Percentiles rank a stretch among this genome's conserved stretches.
phyloP scores from a whole-genome alignment of 2,797 vertebrate genomes.

The Urophycis tenuis region DNA sequence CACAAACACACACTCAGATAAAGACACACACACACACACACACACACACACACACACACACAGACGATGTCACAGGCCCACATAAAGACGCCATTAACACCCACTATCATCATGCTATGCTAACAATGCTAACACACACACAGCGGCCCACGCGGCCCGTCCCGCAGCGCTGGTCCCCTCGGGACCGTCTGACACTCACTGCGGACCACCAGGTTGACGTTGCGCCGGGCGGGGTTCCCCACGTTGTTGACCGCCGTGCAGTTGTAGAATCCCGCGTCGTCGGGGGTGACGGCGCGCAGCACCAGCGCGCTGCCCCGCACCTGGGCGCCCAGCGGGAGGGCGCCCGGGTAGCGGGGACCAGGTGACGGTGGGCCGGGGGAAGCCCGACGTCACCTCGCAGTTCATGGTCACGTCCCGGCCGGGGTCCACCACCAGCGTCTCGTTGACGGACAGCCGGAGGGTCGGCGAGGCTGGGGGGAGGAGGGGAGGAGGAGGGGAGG shows the following conservation, averaged over 20 bases:
- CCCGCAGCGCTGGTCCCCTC: too few relatives aligned
- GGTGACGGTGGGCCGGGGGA: constrained; percentile 78
- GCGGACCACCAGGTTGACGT: constrained; percentile 85
- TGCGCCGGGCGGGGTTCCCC: constrained; percentile 92
- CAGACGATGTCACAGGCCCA: too few relatives aligned
- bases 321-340: constrained; percentile 75
- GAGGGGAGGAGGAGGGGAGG: background rate
- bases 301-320: constrained; percentile 77
- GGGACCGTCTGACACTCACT: too few relatives aligned
- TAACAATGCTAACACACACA: too few relatives aligned
- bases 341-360: constrained; percentile 84
- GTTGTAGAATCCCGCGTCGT: constrained; percentile 89
- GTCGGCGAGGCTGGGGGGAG: constrained; percentile 77
- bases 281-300: constrained; percentile 75
- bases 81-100: background rate
- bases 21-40: background rate
- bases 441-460: constrained; percentile 88
- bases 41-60: background rate
- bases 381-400: constrained; percentile 82
- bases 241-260: constrained; percentile 94
- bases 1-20: too few relatives aligned
- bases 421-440: constrained; percentile 90
- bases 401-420: constrained; percentile 84
- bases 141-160: background rate
- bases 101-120: too few relatives aligned